Percentiles rank a stretch among this genome's conserved stretches.
Conservation (phyloP, 2,888 invertebrate species). For the Torymus aiolomorphi region DNA sequence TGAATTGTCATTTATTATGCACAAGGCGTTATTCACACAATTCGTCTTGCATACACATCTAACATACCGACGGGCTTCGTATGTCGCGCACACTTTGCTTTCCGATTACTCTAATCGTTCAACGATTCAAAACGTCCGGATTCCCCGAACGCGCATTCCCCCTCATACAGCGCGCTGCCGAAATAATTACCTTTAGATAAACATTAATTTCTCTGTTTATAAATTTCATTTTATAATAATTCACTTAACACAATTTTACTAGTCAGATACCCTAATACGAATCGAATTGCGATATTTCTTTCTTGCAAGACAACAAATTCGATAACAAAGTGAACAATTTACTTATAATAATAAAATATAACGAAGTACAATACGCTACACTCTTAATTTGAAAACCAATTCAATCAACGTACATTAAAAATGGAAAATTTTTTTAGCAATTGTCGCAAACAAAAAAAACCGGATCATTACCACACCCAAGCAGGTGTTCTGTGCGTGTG, state of each 20-base stretch:
- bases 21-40: conserved; percentile 50
- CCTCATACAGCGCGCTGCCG: conserved; percentile 1
- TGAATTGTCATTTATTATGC: conserved; percentile 60
- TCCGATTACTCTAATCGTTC: conserved; percentile 50
- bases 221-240: conserved; percentile 9
- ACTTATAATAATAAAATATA: too few species aligned
- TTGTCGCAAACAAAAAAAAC: neutral
- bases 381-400: too few species aligned
- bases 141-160: neutral
- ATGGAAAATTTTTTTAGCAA: neutral
- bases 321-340: too few species aligned
- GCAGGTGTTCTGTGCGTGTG: conserved; percentile 28
- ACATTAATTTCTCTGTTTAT: conserved; percentile 30
- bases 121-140: conserved; percentile 52
- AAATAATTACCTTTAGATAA: conserved; percentile 36
- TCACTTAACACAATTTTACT: too few species aligned
- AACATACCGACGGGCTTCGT: conserved; percentile 63
- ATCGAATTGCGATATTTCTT: neutral
- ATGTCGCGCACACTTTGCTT: conserved; percentile 54
- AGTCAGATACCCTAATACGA: neutral
- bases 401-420: conserved; percentile 3
- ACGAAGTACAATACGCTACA: too few species aligned
- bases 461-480: conserved; percentile 40
- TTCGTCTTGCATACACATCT: conserved; percentile 53
- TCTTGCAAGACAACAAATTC: conserved; percentile 1